These are phyloP conservation scores for Cryptus viduatorius DNA, from an alignment of 2,888 invertebrate species.

Conservation along the genomic window DNA sequence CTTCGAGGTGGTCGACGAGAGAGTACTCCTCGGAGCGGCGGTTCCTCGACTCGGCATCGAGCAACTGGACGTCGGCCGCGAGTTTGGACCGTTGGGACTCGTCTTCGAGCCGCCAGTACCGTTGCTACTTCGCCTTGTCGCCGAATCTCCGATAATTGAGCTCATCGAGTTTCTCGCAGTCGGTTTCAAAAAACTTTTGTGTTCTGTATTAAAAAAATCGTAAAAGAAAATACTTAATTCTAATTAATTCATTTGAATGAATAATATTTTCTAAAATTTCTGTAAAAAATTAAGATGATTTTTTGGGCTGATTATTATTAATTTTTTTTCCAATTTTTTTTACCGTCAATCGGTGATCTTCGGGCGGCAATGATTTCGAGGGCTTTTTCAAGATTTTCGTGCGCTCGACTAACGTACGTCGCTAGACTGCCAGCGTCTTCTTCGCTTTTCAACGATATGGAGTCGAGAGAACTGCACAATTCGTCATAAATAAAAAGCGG, in stretches of 20 bases:
- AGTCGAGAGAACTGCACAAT: slow-evolving; percentile 75
- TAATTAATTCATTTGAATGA: too few species aligned
- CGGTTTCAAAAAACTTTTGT: slow-evolving; percentile 66
- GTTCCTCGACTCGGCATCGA: slow-evolving; percentile 38
- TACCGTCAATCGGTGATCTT: slow-evolving; percentile 54
- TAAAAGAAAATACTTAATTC: too few species aligned
- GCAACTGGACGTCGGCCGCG: slow-evolving; percentile 42
- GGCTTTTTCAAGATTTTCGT: slow-evolving; percentile 72
- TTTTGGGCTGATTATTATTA: neutral
- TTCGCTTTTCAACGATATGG: slow-evolving; percentile 75
- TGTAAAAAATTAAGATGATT: neutral
- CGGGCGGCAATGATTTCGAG: slow-evolving; percentile 61
- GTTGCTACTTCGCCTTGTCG: slow-evolving; percentile 30
- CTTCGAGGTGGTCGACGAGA: slow-evolving; percentile 27
- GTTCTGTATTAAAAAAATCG: slow-evolving; percentile 11
- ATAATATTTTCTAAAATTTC: neutral
- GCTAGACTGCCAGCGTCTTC: slow-evolving; percentile 65
- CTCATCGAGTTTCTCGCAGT: slow-evolving; percentile 26
- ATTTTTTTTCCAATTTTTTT: neutral
- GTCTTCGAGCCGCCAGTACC: slow-evolving; percentile 28
- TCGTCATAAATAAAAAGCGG: slow-evolving; percentile 69
- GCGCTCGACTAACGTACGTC: slow-evolving; percentile 71
- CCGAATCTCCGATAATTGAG: neutral
- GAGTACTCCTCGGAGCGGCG: slow-evolving; percentile 9
- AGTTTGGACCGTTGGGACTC: slow-evolving; percentile 26